Evolutionary conservation across 1,140 invertebrate species (phyloP), one percentile per base, ranked within the genome.

Genomic region (Magallana angulata): DNA sequence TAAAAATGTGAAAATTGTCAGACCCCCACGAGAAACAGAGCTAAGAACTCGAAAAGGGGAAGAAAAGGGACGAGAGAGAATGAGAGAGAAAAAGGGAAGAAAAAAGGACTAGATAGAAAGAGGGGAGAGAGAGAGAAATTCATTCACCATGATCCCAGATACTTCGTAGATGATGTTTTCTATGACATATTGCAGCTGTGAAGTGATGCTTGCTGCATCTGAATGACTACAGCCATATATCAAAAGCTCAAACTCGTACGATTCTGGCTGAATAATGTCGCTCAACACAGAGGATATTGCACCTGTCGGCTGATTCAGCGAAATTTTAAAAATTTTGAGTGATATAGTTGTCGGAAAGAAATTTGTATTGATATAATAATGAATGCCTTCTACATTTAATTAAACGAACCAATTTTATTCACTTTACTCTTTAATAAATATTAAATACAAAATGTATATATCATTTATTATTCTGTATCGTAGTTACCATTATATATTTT

Each of bases 161-260:
- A 76, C 68, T 76, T 76, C 68, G 36, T 76, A 76, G 24, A 76
- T 76, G 24, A 76, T 76, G 68, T 76, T 76, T 76, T 76, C 68
- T 9, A 14, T 30, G 6, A 30, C 24, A 30, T 76, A 76, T 30
- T 76, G 24, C 36, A 76, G 68, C 36, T 76, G 68, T 12, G 68
- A 76, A 76, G 68, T 30, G 36, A 76, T 76, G 24, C 18, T 7
- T 24, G 24, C 36, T 76, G 68, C 68, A 7, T 76, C 68, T 30
- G 68, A 76, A 9, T 18, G 30, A 76, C 68, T 76, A 30, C 68
- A 76, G 9, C 68, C 68, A 36, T 36, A 30, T 18, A 76, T 76
- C 7, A 76, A 30, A 76, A 36, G 68, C 24, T 76, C 68, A 8
- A 76, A 11, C 14, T 76, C 68, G 68, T 76, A 76, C 7, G 68